A percentile compares a stretch with the other conserved stretches of the same genome.
Conservation (phyloP, 1,140 invertebrate genomes). For the Platyscapa corneri region DNA sequence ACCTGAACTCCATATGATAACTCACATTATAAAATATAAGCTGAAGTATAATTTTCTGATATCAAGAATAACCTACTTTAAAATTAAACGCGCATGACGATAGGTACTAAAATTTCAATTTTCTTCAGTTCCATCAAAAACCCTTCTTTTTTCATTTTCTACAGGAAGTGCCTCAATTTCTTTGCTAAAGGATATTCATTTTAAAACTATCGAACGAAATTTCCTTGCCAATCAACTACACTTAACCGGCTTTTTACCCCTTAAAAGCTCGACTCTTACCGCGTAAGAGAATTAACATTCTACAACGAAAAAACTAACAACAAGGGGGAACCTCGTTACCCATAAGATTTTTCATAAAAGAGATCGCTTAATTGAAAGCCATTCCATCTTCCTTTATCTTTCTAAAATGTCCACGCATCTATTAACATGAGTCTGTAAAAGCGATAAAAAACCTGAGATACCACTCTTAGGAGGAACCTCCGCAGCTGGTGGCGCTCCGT, state of each 20-base stretch:
- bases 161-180: background rate
- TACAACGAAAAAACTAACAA: background rate
- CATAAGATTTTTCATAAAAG: constrained; percentile 32
- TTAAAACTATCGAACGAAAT: constrained; percentile 12
- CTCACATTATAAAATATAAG: background rate
- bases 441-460: background rate
- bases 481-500: background rate
- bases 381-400: constrained; percentile 2
- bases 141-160: background rate
- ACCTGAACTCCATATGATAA: too few species aligned
- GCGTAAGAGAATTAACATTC: constrained; percentile 20
- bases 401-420: constrained; percentile 22
- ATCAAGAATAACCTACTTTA: constrained; percentile 9
- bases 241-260: background rate
- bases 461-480: background rate
- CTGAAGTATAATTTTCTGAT: background rate
- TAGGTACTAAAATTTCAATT: constrained; percentile 8
- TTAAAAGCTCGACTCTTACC: background rate
- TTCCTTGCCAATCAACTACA: constrained; percentile 1
- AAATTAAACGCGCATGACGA: background rate
- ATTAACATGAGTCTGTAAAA: constrained; percentile 11
- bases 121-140: background rate
- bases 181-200: background rate
- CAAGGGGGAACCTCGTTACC: background rate
- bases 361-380: constrained; percentile 48